phyloP scores from a whole-genome alignment of 2,888 invertebrate genomes.

The Caradrina clavipalpis region DNA sequence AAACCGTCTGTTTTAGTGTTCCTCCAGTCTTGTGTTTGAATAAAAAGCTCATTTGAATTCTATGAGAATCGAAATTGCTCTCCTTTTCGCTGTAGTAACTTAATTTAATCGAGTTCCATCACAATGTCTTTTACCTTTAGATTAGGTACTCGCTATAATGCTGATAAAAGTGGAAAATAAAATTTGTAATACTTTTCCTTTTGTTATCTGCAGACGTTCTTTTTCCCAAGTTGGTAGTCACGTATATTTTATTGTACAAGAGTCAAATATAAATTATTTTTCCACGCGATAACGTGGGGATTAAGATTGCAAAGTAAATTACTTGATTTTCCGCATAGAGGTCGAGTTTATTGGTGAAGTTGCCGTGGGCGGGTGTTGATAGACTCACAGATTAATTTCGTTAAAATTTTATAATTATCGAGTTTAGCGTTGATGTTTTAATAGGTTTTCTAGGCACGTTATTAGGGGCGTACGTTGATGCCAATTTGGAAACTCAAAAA shows the following conservation, averaged over 20 bases:
- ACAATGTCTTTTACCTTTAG: conserved; percentile 84
- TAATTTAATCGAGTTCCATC: conserved; percentile 89
- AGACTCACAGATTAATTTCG: conserved; percentile 83
- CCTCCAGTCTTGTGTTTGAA: conserved; percentile 85
- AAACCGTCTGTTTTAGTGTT: conserved; percentile 85
- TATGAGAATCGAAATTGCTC: conserved; percentile 89
- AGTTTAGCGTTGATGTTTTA: conserved; percentile 49
- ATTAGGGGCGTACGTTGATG: neutral
- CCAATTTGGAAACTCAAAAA: neutral
- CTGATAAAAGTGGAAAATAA: conserved; percentile 71
- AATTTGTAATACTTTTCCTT: conserved; percentile 61
- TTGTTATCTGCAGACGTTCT: conserved; percentile 58
- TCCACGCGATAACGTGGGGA: conserved; percentile 68
- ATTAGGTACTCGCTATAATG: conserved; percentile 78
- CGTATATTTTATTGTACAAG: conserved; percentile 58
- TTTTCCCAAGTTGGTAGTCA: conserved; percentile 58
- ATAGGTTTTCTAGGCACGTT: neutral
- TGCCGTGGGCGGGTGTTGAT: conserved; percentile 77
- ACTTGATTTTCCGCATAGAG: conserved; percentile 74
- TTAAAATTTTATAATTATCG: conserved; percentile 82
- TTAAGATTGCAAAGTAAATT: conserved; percentile 79
- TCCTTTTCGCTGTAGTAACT: conserved; percentile 89
- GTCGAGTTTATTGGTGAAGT: conserved; percentile 72
- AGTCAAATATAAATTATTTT: conserved; percentile 62
- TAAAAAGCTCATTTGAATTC: conserved; percentile 90